Evolutionary conservation across 2,113 vertebrate species (phyloP).

Genomic region (Psilopsiagon aymara): DNA sequence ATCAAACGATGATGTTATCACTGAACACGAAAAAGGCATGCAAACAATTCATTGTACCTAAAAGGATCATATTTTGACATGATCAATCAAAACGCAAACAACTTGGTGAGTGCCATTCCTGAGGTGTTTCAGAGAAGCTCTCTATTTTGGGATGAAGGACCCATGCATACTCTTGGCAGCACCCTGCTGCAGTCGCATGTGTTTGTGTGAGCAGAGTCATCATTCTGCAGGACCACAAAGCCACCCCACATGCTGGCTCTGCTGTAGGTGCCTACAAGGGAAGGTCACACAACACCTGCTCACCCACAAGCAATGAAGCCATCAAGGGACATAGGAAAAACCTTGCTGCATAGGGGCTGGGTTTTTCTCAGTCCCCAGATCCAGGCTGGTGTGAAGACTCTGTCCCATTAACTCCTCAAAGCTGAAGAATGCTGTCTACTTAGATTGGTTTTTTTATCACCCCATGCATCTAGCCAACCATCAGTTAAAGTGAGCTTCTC

Average conservation of each 20-base stretch:
- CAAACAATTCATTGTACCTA: neutral
- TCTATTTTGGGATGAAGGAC: neutral
- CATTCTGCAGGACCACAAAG: neutral
- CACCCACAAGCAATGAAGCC: neutral
- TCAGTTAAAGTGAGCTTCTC: neutral
- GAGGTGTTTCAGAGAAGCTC: neutral
- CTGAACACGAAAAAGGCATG: neutral
- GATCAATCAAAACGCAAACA: neutral
- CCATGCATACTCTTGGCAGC: neutral
- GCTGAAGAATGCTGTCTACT: neutral
- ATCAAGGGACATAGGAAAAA: neutral
- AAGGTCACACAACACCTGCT: neutral
- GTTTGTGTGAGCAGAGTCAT: neutral
- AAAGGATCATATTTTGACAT: neutral
- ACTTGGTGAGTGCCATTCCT: accelerated
- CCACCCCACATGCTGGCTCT: neutral
- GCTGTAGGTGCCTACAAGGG: neutral
- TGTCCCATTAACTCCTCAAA: neutral
- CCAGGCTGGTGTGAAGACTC: neutral
- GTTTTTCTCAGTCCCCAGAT: neutral
- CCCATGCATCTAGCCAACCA: neutral
- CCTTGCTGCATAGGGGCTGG: neutral
- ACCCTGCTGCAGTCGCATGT: neutral
- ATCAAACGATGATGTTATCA: neutral
- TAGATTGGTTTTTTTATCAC: neutral